Base-by-base conservation (phyloP, 1,140 invertebrate species). In the Tetragnatha versicolor region DNA sequence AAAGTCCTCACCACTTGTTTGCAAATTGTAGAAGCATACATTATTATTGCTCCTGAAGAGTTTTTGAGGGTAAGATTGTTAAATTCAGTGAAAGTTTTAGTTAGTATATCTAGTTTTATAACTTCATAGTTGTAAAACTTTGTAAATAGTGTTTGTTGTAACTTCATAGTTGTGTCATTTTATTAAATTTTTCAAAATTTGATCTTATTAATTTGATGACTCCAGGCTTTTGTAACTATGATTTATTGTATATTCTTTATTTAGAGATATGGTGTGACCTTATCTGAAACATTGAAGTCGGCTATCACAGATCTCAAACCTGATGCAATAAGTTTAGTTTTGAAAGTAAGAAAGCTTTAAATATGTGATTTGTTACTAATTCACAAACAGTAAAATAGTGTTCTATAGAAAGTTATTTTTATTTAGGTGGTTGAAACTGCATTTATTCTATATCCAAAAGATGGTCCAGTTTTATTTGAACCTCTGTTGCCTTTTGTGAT, bases 1-100 rank as follows among this genome's bases (percentile, higher is more conserved):
- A 94, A 96, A 83, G 91, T 93, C 84, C 87, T 96, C 2, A 87
- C 90, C 78, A 89, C 90, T 31, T 93, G 93, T 82, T 87, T 95
- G 12, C 90, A 92, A 81, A 92, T 97, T 82, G 91, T 92, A 81
- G 90, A 93, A 84, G 92, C 91, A 3, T 96, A 96, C 84, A 88
- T 95, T 1, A 85, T 96, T n/a, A 86, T 97, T 5, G 91, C 90
- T 82, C 93, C 93, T 0, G 89, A 91, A 83, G 89, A 92, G 81
- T 94, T 95, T 84, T 88, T 96, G 81, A 88, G 90, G 79, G 91
- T 91, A 35, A 20, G 58, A 22, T 66, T 45, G 45, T 87, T 79
- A 80, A 72, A 3, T 68, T 27, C 9, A 55, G 7, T 27, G 49
- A 58, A 58, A 58, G 45, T 66, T 66, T 42, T 4, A 49, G 9